Conservation (phyloP, 2,797 vertebrate genomes). For the Botia kubotai region DNA sequence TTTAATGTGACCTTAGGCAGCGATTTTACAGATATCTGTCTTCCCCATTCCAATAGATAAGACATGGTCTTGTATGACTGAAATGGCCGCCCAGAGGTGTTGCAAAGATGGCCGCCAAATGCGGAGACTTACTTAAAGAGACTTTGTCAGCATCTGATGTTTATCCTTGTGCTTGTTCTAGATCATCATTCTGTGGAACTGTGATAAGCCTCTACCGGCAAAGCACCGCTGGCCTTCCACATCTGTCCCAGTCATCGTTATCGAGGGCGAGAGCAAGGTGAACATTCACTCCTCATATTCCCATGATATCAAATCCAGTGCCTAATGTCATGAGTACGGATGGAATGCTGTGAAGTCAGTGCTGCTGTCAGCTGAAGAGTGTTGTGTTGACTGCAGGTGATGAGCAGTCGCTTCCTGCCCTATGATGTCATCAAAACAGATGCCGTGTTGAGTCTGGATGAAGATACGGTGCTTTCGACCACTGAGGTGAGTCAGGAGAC, state of each 20-base stretch:
- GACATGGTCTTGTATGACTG: no score
- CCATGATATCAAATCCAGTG: constrained; percentile 9
- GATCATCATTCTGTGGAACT: constrained; percentile 99
- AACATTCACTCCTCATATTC: constrained; percentile 50
- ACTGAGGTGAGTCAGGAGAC: constrained; percentile 85
- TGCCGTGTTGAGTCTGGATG: constrained; percentile 95
- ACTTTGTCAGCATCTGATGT: constrained; percentile 18
- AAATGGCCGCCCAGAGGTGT: no score
- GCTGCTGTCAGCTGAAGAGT: no score
- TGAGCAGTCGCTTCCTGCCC: constrained; percentile 97
- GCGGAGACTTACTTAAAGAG: no score
- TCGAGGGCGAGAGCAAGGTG: constrained; percentile 97
- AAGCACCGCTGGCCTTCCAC: constrained; percentile 97
- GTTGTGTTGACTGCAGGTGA: constrained; percentile 80
- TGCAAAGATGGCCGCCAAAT: no score
- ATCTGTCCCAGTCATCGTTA: constrained; percentile 92
- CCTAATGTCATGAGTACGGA: neutral
- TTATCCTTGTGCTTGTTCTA: constrained; percentile 68
- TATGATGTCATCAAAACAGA: constrained; percentile 94
- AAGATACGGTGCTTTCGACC: constrained; percentile 98
- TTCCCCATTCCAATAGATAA: no score
- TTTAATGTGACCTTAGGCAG: no score
- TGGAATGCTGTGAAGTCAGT: neutral
- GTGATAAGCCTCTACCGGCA: constrained; percentile 96
- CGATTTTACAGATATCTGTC: no score